Percentiles rank a stretch among this genome's conserved stretches.
Conservation (phyloP, 2,888 invertebrate genomes). For the Microchrysa polita region DNA sequence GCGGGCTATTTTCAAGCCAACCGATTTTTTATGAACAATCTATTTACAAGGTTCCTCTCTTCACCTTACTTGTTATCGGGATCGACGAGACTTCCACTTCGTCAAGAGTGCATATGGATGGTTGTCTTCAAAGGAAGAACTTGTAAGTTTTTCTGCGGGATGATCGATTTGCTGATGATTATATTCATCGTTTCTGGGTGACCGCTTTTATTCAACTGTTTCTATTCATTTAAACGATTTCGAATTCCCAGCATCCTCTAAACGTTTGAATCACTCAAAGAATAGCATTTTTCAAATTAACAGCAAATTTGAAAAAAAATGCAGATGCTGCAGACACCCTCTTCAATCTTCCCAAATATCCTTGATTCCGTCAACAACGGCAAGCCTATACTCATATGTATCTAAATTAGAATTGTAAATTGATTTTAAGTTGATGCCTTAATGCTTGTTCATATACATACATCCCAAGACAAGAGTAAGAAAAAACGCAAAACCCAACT, state of each 20-base stretch:
- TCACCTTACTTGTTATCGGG: constrained; percentile 33
- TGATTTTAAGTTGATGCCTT: constrained; percentile 24
- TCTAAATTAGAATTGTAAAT: constrained; percentile 19
- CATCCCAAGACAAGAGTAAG: background rate
- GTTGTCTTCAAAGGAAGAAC: constrained; percentile 10
- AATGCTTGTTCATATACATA: background rate
- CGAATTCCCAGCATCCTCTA: too few relatives aligned
- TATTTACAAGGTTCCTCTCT: constrained; percentile 39
- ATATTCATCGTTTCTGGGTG: background rate
- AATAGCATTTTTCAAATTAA: too few relatives aligned
- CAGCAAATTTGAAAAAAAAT: too few relatives aligned
- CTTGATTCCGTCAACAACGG: background rate
- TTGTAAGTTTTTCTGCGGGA: constrained; percentile 11
- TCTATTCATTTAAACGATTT: too few relatives aligned
- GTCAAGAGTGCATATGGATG: constrained; percentile 11
- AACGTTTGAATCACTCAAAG: too few relatives aligned
- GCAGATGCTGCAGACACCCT: too few relatives aligned
- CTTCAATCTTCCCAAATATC: too few relatives aligned
- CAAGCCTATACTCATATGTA: background rate
- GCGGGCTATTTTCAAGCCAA: constrained; percentile 29
- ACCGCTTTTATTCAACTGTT: background rate
- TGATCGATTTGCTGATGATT: constrained; percentile 37
- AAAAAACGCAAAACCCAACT: background rate
- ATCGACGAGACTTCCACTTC: constrained; percentile 2
- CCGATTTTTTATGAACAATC: constrained; percentile 45